Conservation (phyloP, 1,140 invertebrate species). For the Theocolax elegans region DNA sequence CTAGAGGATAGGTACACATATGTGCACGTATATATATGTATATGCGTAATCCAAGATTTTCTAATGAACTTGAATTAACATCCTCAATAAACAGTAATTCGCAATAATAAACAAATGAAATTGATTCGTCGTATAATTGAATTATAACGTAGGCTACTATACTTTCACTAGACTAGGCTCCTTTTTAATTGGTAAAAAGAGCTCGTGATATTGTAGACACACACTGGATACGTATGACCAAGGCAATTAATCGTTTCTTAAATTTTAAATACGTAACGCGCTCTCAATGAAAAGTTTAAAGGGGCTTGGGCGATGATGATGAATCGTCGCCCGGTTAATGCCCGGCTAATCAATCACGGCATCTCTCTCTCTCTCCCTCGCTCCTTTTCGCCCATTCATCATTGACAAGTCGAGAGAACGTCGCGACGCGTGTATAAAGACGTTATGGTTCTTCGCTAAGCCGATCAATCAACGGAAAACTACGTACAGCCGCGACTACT, state of each 20-base stretch:
- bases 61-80: background rate
- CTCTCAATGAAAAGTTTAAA: slow-evolving; percentile 3
- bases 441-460: background rate
- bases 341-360: slow-evolving; percentile 20
- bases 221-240: no score
- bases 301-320: slow-evolving; percentile 8
- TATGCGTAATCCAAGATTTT: background rate
- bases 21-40: no score
- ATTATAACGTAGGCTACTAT: slow-evolving; percentile 3
- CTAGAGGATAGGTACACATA: no score
- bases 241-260: background rate
- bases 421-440: background rate
- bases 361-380: slow-evolving; percentile 19
- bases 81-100: slow-evolving; percentile 9
- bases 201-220: no score
- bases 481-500: background rate
- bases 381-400: slow-evolving; percentile 20
- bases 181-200: no score
- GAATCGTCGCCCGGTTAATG: slow-evolving; percentile 16
- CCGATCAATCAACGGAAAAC: slow-evolving; percentile 17
- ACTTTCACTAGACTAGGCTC: slow-evolving; percentile 12
- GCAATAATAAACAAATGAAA: slow-evolving; percentile 18
- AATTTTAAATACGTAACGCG: background rate
- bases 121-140: slow-evolving; percentile 29
- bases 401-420: background rate